A percentile compares a stretch with the other conserved stretches of the same genome.
Conservation (phyloP, 2,797 vertebrate genomes). For the Microchirus variegatus region DNA sequence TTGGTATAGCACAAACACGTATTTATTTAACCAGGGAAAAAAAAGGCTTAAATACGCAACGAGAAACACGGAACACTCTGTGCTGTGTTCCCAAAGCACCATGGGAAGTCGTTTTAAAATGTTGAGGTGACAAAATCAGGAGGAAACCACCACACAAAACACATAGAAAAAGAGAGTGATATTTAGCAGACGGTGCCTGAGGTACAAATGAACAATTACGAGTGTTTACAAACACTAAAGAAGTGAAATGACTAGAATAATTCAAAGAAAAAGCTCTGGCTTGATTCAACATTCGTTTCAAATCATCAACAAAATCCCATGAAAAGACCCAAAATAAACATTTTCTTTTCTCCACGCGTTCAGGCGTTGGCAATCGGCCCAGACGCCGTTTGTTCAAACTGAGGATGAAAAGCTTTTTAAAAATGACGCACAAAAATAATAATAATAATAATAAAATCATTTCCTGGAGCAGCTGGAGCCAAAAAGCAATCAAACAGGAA, state of each 20-base stretch:
- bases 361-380: neutral
- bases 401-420: neutral
- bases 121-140: slow-evolving; percentile 21
- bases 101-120: slow-evolving; percentile 23
- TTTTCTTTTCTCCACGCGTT: neutral
- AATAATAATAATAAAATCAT: neutral
- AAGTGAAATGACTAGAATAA: slow-evolving; percentile 1
- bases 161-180: slow-evolving; percentile 4
- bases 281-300: slow-evolving; percentile 4
- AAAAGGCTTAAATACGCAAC: too few relatives aligned
- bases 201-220: neutral
- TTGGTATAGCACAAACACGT: too few relatives aligned
- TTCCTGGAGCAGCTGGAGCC: neutral
- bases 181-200: slow-evolving; percentile 4
- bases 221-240: neutral
- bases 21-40: too few relatives aligned
- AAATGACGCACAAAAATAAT: neutral
- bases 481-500: neutral
- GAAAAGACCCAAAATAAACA: neutral
- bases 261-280: slow-evolving; percentile 1
- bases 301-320: neutral
- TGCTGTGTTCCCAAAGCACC: slow-evolving; percentile 36
- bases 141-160: slow-evolving; percentile 38
- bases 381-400: neutral
- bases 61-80: slow-evolving; percentile 9